These are phyloP conservation scores for Xiphophorus maculatus DNA, from an alignment of 2,113 vertebrate genomes.

Conservation along the genomic window DNA sequence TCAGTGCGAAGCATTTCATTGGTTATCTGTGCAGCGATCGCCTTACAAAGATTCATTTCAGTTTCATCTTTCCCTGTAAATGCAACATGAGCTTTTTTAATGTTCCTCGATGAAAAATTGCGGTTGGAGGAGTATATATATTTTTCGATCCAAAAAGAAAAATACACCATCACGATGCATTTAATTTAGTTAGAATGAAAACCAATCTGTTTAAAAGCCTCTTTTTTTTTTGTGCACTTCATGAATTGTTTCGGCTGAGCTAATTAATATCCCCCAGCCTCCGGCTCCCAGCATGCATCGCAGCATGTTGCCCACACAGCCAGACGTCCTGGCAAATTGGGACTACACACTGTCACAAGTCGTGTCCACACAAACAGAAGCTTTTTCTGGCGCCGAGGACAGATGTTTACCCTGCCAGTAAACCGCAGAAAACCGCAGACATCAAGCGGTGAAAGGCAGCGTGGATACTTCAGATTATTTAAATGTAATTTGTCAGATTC, in stretches of 20 bases:
- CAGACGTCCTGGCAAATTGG: conserved; percentile 63
- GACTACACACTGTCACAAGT: conserved; percentile 8
- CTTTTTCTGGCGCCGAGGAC: conserved; percentile 1
- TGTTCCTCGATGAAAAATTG: neutral
- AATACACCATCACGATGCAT: neutral
- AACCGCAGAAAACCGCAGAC: conserved; percentile 21
- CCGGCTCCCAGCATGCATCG: conserved; percentile 67
- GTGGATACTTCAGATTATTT: conserved; percentile 31
- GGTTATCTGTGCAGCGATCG: conserved; percentile 29
- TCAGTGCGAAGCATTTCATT: neutral
- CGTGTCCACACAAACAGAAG: conserved; percentile 17
- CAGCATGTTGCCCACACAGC: conserved; percentile 58
- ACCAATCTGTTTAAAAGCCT: conserved; percentile 15
- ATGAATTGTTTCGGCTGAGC: conserved; percentile 52
- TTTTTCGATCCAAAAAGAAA: neutral
- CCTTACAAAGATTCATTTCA: conserved; percentile 9
- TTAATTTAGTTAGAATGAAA: conserved; percentile 20
- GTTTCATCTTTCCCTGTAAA: conserved; percentile 20
- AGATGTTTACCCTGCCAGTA: conserved; percentile 29
- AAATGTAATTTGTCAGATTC: conserved; percentile 11
- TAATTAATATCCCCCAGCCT: conserved; percentile 67
- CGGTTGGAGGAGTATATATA: neutral
- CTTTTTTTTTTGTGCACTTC: conserved; percentile 6
- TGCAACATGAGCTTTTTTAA: conserved; percentile 20
- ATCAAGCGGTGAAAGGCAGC: conserved; percentile 27